Base-by-base conservation (phyloP, 2,888 invertebrate species). In the Latrodectus hesperus region DNA sequence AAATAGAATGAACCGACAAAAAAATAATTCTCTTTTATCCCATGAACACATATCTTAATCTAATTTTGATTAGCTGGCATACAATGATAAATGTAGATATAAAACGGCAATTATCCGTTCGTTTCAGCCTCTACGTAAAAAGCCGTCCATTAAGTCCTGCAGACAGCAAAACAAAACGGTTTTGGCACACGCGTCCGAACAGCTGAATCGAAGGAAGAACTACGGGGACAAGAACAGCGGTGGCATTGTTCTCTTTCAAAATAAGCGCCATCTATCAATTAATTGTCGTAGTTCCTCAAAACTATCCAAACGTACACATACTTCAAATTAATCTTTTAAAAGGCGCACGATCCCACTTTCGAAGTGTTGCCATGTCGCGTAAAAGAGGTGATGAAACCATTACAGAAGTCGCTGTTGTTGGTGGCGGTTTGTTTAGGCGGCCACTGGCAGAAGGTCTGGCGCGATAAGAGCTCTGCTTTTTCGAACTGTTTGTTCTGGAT, bases 241-340 rank as follows among this genome's bases (percentile, higher is more conserved):
- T 14, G 55, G 11, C 55, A 55, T 55, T 55, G 55, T 55, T 55
- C 55, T 6, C 55, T 55, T 49, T 17, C n/a, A 65, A 49, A 64
- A 65, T 76, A 78, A 78, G 78, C 68, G 53, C 78, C 70, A 78
- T 78, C 78, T 78, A 70, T 78, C 78, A 78, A 67, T 78, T 78
- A 78, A 78, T 78, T 53, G 76, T 65, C 76, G 65, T 26, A 74
- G 26, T 52, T 72, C 9, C 55, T 16, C 52, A 72, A 52, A 51
- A 74, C 26, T 38, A 74, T 22, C 74, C 53, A 55, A 74, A 52
- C 51, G 52, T 72, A 51, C n/a, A 16, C n/a, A 22, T 22, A 17
- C 72, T 52, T 51, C 49, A 38, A n/a, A 14, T 72, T 72, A 52
- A 51, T 26, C n/a, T 38, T 72, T 51, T 17, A 49, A 26, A 26